Conservation (phyloP, 2,797 vertebrate genomes). For the Threskiornis aethiopicus region DNA sequence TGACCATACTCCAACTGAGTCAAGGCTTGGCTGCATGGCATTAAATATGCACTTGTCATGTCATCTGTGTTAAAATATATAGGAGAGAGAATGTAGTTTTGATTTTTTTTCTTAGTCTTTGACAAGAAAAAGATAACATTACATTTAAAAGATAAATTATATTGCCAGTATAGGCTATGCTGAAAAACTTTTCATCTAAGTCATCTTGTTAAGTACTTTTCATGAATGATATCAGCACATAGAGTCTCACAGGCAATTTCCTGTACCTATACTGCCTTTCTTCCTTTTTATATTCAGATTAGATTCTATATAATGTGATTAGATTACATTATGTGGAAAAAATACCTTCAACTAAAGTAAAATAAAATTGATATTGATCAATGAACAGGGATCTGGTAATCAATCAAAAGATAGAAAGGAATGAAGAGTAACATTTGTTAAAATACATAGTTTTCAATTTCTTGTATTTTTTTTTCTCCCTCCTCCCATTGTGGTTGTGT, state of each 20-base stretch:
- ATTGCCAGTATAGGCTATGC: neutral
- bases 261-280: neutral
- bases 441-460: neutral
- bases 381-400: neutral
- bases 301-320: neutral
- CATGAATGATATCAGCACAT: neutral
- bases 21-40: neutral
- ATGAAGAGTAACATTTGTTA: neutral
- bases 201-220: neutral
- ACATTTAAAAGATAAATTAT: neutral
- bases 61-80: neutral
- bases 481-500: fast-evolving
- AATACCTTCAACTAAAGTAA: neutral
- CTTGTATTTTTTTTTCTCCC: neutral
- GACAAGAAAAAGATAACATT: neutral
- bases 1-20: neutral
- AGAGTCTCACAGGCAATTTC: neutral
- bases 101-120: neutral
- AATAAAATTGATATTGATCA: neutral
- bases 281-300: neutral
- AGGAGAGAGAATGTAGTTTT: neutral
- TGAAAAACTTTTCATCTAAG: neutral
- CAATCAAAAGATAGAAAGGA: neutral
- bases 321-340: neutral
- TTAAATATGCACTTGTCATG: neutral